These are phyloP conservation scores for Strigamia transsilvanica DNA, from an alignment of 2,888 invertebrate species.

Conservation along the genomic window DNA sequence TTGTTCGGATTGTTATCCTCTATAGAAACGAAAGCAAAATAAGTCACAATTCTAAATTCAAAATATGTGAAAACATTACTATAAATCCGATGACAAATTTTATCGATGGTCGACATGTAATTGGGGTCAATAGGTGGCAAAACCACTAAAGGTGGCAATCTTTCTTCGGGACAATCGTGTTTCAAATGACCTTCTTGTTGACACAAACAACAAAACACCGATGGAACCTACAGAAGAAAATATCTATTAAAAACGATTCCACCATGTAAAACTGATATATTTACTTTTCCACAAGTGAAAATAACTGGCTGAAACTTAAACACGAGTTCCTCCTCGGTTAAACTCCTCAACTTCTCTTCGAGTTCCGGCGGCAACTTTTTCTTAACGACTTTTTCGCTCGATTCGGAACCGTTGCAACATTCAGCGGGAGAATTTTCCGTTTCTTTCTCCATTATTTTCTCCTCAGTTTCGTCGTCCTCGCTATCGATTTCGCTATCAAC, in stretches of 20 bases:
- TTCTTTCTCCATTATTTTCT: slow-evolving; percentile 41
- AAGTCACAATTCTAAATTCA: not conserved
- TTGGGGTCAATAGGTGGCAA: slow-evolving; percentile 63
- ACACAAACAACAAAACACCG: slow-evolving; percentile 66
- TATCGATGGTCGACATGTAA: slow-evolving; percentile 61
- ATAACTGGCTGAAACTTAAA: slow-evolving; percentile 61
- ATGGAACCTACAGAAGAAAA: slow-evolving; percentile 56
- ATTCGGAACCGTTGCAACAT: not conserved
- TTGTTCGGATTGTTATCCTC: slow-evolving; percentile 28
- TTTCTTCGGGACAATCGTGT: slow-evolving; percentile 67
- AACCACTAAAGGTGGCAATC: slow-evolving; percentile 64
- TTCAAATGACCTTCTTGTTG: slow-evolving; percentile 67
- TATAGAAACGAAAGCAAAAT: not conserved
- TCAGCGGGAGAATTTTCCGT: slow-evolving; percentile 4
- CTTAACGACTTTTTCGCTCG: not conserved
- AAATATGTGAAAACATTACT: slow-evolving; percentile 58
- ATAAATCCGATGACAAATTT: slow-evolving; percentile 62
- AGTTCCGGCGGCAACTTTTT: slow-evolving; percentile 55
- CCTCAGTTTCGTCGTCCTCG: slow-evolving; percentile 53
- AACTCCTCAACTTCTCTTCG: slow-evolving; percentile 55
- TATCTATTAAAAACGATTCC: not conserved
- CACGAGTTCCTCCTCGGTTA: slow-evolving; percentile 58
- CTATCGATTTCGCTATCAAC: slow-evolving; percentile 50
- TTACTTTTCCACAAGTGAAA: slow-evolving; percentile 60
- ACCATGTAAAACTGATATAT: not conserved